Evolutionary conservation across 2,113 vertebrate genomes (phyloP).

Genomic region (Sturnira hondurensis): DNA sequence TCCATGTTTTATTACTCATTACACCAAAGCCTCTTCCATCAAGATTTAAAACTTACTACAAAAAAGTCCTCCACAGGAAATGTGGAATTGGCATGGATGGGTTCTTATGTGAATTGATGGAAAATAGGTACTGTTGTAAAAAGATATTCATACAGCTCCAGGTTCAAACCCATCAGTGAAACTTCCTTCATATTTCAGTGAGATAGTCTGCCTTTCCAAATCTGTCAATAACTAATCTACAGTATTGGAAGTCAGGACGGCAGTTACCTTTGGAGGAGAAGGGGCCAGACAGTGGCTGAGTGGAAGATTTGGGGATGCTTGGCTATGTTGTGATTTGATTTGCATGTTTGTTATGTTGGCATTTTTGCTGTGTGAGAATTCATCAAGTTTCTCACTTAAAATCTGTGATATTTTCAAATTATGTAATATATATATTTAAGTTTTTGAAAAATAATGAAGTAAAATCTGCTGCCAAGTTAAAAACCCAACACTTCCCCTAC

Average conservation of each 20-base stretch:
- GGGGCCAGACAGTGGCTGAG: rapidly evolving
- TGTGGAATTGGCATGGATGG: background rate
- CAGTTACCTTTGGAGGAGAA: background rate
- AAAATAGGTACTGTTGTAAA: background rate
- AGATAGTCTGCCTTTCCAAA: background rate
- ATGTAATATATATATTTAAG: background rate
- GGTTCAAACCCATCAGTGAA: background rate
- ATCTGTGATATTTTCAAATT: background rate
- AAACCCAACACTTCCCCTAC: background rate
- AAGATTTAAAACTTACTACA: background rate
- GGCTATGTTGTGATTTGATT: background rate
- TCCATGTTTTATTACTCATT: background rate
- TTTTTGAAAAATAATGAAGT: slow-evolving; percentile 26
- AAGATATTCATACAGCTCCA: background rate
- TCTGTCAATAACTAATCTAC: background rate
- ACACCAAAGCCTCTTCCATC: background rate
- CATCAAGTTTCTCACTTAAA: background rate
- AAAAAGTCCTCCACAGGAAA: background rate
- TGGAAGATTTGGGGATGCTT: too few species aligned
- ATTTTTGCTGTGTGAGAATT: background rate
- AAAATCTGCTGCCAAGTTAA: background rate
- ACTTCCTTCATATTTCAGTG: background rate
- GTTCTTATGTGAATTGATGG: background rate
- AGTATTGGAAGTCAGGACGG: background rate
- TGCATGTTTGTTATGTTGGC: background rate